These are phyloP conservation scores for Epinotia ramella DNA, from an alignment of 2,888 invertebrate genomes.

Conservation along the genomic window DNA sequence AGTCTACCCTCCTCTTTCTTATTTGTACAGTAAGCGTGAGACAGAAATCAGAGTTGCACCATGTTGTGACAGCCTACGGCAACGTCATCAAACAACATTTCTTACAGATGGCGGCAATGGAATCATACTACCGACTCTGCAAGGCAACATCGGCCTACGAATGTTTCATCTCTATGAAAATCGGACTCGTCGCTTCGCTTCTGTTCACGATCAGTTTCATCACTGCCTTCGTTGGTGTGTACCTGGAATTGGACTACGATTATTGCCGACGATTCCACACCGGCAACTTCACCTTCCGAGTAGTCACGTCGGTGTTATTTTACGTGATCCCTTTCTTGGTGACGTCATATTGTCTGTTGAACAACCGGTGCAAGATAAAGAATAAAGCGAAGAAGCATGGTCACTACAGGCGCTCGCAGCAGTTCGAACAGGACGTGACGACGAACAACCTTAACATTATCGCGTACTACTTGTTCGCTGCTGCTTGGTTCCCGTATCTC, in stretches of 20 bases:
- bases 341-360: constrained; percentile 83
- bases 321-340: constrained; percentile 85
- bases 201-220: constrained; percentile 85
- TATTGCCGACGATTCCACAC: constrained; percentile 86
- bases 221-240: constrained; percentile 87
- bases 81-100: neutral
- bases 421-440: constrained; percentile 87
- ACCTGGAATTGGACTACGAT: constrained; percentile 87
- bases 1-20: too few relatives aligned
- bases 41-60: too few relatives aligned
- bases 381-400: constrained; percentile 78
- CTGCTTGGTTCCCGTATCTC: constrained; percentile 89
- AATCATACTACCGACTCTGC: constrained; percentile 88
- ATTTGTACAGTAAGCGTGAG: too few relatives aligned
- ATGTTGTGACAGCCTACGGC: neutral
- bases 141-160: constrained; percentile 67
- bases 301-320: constrained; percentile 83
- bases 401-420: constrained; percentile 86
- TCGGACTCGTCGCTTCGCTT: constrained; percentile 79
- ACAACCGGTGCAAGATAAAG: constrained; percentile 80
- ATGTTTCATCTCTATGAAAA: constrained; percentile 78
- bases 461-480: constrained; percentile 86
- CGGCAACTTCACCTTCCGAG: constrained; percentile 85
- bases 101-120: constrained; percentile 83
- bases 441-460: constrained; percentile 87